Evolutionary conservation across 2,797 vertebrate species (phyloP), one percentile per base, ranked within the genome.

Genomic region (Eulemur rubriventer): DNA sequence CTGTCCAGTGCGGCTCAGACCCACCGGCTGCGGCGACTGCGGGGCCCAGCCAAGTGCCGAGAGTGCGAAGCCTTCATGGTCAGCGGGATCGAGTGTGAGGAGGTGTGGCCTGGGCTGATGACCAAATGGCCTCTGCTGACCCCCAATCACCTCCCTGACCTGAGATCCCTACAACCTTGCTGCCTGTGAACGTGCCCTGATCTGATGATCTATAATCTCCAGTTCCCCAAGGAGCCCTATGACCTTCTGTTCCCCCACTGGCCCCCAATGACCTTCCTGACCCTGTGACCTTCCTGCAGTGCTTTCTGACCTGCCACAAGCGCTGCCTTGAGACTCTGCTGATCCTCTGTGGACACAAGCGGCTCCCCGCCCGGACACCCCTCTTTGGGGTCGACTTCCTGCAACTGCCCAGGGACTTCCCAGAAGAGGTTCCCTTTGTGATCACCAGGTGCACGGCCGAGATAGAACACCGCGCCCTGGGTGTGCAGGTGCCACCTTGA

Each of bases 51-150:
- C 94, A 99, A 99, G 98, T 99, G 99, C 98, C 99, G 99, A 59
- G 99, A 99, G 22, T 99, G 99, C 14, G 99, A 99, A 22, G 99
- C 99, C 97, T 99, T 99, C 97, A 99, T 99, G 97, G 99, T 99
- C 97, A 99, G 99, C 94, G 99, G 99, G 48, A 98, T 99, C 0
- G 99, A 99, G 98, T 99, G 99, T n/a, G 99, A 99, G 97, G 99
- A 99, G 99, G 99, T 99, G 97, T 89, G 89, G 52, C 67, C 82
- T 30, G 4, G 33, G 33, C 73, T 8, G 0, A 9, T 33, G 52
- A 88, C 85, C 63, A 72, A 4, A 7, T 50, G 70, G 67, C 63
- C 41, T 91, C n/a, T 59, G 59, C 59, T 73, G 30, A 89, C 61
- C 59, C 52, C 43, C 20, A 26, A 1, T 70, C 28, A 92, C 79